These are phyloP conservation scores for Apodemia duryi DNA, from an alignment of 2,888 invertebrate species.

Conservation along the genomic window DNA sequence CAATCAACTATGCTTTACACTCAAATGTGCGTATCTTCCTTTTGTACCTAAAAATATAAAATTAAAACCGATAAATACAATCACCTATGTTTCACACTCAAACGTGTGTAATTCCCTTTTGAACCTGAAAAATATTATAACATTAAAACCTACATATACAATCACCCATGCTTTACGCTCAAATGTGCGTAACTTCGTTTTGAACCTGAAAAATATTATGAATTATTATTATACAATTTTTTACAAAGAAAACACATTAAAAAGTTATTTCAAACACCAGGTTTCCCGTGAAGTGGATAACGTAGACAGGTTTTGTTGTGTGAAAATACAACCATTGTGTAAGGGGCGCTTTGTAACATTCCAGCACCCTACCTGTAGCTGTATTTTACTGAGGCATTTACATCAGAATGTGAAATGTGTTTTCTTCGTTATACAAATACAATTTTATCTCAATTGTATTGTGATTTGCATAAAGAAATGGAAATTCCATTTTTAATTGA, in stretches of 20 bases:
- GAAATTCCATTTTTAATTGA: constrained; percentile 12
- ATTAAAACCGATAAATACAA: background rate
- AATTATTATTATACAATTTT: background rate
- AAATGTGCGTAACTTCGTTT: background rate
- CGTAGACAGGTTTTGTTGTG: constrained; percentile 11
- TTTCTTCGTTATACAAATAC: constrained; percentile 28
- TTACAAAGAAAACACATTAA: background rate
- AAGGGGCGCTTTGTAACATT: background rate
- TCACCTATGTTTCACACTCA: background rate
- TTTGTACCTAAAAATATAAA: background rate
- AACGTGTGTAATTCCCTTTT: background rate
- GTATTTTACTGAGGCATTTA: constrained; percentile 21
- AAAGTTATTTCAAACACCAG: constrained; percentile 5
- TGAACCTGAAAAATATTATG: background rate
- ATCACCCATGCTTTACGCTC: background rate
- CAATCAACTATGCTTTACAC: background rate
- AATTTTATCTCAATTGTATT: constrained; percentile 29
- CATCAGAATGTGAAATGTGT: constrained; percentile 24
- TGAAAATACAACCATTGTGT: background rate
- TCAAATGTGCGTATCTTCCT: background rate
- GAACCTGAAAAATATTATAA: background rate
- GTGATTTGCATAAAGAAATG: constrained; percentile 25
- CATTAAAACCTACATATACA: background rate
- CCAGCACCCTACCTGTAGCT: background rate
- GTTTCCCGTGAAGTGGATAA: constrained; percentile 1